These are phyloP conservation scores for Hydrolagus affinis DNA, from an alignment of 2,113 vertebrate genomes.

Conservation along the genomic window DNA sequence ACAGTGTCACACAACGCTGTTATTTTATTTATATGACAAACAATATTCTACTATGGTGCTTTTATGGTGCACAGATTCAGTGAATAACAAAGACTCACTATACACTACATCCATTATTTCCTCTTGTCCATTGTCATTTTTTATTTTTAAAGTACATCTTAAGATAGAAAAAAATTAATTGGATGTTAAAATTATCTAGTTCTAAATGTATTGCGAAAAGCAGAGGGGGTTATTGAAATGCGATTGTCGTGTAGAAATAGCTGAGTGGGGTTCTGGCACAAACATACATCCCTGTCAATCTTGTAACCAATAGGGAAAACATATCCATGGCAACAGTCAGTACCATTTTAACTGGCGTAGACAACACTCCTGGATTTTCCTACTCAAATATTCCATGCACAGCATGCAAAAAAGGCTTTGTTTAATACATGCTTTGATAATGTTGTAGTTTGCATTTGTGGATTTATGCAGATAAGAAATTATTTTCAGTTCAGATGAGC, in stretches of 20 bases:
- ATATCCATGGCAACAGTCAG: conserved; percentile 67
- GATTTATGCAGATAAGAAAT: conserved; percentile 1
- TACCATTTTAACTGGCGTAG: conserved; percentile 58
- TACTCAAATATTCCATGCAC: conserved; percentile 76
- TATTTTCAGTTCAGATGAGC: not conserved
- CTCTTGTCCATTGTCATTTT: not conserved
- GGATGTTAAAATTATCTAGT: conserved; percentile 1
- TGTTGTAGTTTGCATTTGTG: not conserved
- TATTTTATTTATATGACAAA: no score
- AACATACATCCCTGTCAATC: conserved; percentile 56
- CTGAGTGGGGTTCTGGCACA: conserved; percentile 27
- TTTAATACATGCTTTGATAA: conserved; percentile 43
- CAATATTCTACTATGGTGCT: no score
- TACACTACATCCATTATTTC: not conserved
- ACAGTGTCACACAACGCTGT: no score
- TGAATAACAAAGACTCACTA: no score
- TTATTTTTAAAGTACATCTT: conserved; percentile 6
- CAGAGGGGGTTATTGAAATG: conserved; percentile 3
- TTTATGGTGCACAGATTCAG: no score
- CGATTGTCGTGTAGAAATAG: conserved; percentile 6
- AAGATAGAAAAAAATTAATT: not conserved
- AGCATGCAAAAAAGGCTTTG: conserved; percentile 80
- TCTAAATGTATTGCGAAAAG: not conserved
- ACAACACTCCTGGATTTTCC: conserved; percentile 55
- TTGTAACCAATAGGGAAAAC: conserved; percentile 60